Evolutionary conservation across 1,140 invertebrate genomes (phyloP), one percentile per base, ranked within the genome.

Genomic region (Caenorhabditis brenneri): DNA sequence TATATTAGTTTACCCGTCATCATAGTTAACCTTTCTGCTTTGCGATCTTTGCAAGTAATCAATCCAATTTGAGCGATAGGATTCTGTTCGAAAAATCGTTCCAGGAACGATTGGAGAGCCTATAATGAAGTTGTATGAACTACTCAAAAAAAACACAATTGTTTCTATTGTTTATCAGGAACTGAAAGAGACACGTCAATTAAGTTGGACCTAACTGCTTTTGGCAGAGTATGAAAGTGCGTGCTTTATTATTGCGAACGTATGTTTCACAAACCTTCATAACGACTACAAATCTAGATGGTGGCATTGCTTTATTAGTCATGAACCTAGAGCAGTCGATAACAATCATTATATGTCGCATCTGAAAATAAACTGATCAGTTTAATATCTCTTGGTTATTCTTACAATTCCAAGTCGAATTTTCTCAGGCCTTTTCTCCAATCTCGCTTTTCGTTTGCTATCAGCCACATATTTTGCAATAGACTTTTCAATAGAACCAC

Each of bases 61-160:
- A 99, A 93, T 27, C 97, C 97, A 55, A 99, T 92, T 92, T 99
- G 97, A 91, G 96, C 97, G 74, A 99, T 96, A 49, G 97, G 97
- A 92, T 99, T 99, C 92, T 98, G 96, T 92, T 99, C 96, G 92
- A 99, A 97, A 91, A 95, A 99, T 92, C 98, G 96, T 87, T 97
- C 95, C 80, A 99, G 94, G 91, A 98, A 99, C 86, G 94, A 94
- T 92, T 98, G 95, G 78, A 98, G 90, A 31, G 97, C 92, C 95
- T 97, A 90, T 10, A 85, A 81, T 55, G 15, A 22, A n/a, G 7
- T n/a, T 22, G 4, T 36, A 55, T 15, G 31, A 4, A 22, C 19
- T n/a, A n/a, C n/a, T n/a, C n/a, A n/a, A n/a, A n/a, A n/a, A n/a
- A n/a, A n/a, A n/a, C n/a, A n/a, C n/a, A n/a, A n/a, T n/a, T n/a